A percentile compares a stretch with the other conserved stretches of the same genome.
These are phyloP conservation scores for Cosmia trapezina DNA, from an alignment of 2,888 invertebrate species.

Conservation along the genomic window DNA sequence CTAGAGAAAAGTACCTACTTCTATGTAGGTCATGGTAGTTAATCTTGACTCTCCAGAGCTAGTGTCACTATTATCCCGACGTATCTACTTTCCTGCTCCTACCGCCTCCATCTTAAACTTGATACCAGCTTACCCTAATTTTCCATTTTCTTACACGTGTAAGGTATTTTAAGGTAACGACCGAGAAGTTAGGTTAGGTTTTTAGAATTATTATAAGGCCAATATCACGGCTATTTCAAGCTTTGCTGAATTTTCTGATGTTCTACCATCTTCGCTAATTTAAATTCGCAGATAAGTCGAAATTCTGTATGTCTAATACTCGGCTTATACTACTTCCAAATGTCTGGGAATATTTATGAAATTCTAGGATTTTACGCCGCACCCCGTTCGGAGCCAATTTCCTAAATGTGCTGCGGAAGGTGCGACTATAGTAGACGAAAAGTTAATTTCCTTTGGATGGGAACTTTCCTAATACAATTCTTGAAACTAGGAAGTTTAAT, in stretches of 20 bases:
- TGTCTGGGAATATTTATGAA: slow-evolving; percentile 15
- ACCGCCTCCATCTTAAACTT: slow-evolving; percentile 1
- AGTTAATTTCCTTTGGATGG: slow-evolving; percentile 48
- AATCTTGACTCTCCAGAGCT: slow-evolving; percentile 5
- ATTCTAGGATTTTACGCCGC: slow-evolving; percentile 21
- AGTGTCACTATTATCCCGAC: slow-evolving; percentile 5
- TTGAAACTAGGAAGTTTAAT: slow-evolving; percentile 36
- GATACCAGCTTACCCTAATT: slow-evolving; percentile 18
- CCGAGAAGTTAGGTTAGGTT: not conserved
- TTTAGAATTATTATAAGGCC: not conserved
- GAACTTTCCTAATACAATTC: slow-evolving; percentile 46
- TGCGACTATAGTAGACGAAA: slow-evolving; percentile 26
- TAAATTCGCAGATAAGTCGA: not conserved
- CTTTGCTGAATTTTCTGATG: not conserved
- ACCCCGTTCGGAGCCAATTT: slow-evolving; percentile 37
- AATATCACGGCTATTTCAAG: not conserved
- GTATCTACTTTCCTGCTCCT: slow-evolving; percentile 15
- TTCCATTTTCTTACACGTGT: slow-evolving; percentile 22
- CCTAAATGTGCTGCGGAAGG: slow-evolving; percentile 36
- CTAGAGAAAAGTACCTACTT: too few species aligned
- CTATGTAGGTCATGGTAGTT: not conserved
- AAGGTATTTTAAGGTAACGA: slow-evolving; percentile 5
- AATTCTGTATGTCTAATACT: slow-evolving; percentile 11
- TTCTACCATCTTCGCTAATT: slow-evolving; percentile 14
- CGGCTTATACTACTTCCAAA: not conserved